These are phyloP conservation scores for Rhagoletis pomonella DNA, from an alignment of 1,140 invertebrate genomes.

Conservation along the genomic window DNA sequence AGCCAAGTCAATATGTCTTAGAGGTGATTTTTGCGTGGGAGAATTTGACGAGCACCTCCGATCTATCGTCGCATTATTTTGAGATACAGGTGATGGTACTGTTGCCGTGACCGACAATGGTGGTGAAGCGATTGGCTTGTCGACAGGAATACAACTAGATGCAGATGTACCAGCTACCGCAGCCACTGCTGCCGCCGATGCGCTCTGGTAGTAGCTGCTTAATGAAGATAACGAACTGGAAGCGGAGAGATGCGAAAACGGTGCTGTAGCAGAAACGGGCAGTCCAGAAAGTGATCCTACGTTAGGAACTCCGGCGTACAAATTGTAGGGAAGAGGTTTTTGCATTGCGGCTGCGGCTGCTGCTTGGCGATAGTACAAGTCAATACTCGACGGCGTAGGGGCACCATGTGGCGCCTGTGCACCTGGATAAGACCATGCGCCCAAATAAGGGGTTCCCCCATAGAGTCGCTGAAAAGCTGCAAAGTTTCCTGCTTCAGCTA, in stretches of 20 bases:
- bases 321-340: slow-evolving; percentile 89
- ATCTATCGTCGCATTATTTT: background rate
- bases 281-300: slow-evolving; percentile 63
- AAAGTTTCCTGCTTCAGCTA: slow-evolving; percentile 97
- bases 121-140: slow-evolving; percentile 51
- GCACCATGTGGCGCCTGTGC: slow-evolving; percentile 74
- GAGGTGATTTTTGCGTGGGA: slow-evolving; percentile 34
- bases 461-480: slow-evolving; percentile 96
- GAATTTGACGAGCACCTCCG: background rate
- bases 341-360: slow-evolving; percentile 83
- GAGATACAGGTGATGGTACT: slow-evolving; percentile 39
- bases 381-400: slow-evolving; percentile 80
- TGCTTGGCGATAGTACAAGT: slow-evolving; percentile 86
- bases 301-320: slow-evolving; percentile 71
- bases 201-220: slow-evolving; percentile 72
- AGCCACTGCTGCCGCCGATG: slow-evolving; percentile 64
- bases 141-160: background rate
- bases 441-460: slow-evolving; percentile 81
- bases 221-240: slow-evolving; percentile 73
- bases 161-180: slow-evolving; percentile 20
- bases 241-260: slow-evolving; percentile 72
- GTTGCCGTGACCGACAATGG: slow-evolving; percentile 6
- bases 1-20: slow-evolving; percentile 53
- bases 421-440: slow-evolving; percentile 78
- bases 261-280: slow-evolving; percentile 62